Base-by-base conservation (phyloP, 2,888 invertebrate genomes). In the Pandemis cinnamomeana region DNA sequence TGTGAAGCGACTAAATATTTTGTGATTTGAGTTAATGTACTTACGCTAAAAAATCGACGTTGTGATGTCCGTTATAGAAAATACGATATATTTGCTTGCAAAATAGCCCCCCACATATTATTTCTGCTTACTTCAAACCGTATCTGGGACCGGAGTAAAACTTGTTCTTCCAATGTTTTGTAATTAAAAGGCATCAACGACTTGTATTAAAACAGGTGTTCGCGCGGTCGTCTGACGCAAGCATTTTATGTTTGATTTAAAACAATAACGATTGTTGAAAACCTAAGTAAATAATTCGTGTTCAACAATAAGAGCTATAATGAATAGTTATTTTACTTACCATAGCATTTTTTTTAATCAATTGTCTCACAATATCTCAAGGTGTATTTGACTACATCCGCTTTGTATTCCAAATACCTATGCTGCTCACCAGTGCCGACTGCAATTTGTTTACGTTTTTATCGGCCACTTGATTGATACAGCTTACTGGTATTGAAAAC, bases 121-220 rank as follows among this genome's bases (percentile, higher is more conserved):
- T 4, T 36, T 36, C 27, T 36, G 27, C 27, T 36, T 36, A 36
- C 27, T 36, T 4, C 27, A 36, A 36, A 36, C 27, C 27, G 27
- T 36, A 4, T 36, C 27, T 36, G 27, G 4, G 27, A 36, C 27
- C 27, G 27, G 27, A 4, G 27, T 36, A 36, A 36, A 68, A 68
- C 42, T 58, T 55, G 46, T 62, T 48, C 27, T 62, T 48, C 27
- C 11, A 13, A 48, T 60, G 58, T 67, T 67, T 71, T 67, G 60
- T 55, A 63, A 46, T 46, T 42, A 53, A 67, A 41, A 67, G 36
- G 41, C 41, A 51, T 67, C 36, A 48, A 27, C 7, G 15, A n/a
- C 46, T 70, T 73, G 67, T 86, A 83, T 86, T 84, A 76, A 76
- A 81, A 83, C 88, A 88, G 84, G 84, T 88, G 88, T 71, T 77